Percentiles rank a stretch among this genome's conserved stretches.
These are phyloP conservation scores for Valencia hispanica DNA, from an alignment of 2,797 vertebrate species.

Conservation along the genomic window DNA sequence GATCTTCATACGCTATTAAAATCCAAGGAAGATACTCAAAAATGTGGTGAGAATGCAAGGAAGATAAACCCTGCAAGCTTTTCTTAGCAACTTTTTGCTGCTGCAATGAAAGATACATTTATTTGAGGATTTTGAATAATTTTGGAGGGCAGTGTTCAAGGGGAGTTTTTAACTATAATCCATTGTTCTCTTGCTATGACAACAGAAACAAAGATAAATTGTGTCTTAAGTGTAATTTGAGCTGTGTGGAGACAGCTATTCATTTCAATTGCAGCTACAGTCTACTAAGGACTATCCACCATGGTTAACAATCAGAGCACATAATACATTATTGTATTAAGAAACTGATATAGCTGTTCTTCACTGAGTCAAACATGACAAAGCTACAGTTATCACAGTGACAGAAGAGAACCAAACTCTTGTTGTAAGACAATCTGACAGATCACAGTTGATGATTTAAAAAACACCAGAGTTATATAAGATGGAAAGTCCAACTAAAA, in stretches of 20 bases:
- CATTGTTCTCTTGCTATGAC: neutral
- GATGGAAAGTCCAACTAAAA: neutral
- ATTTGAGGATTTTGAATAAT: neutral
- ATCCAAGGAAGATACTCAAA: neutral
- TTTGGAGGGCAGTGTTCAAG: neutral
- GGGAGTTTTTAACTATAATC: neutral
- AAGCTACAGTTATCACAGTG: neutral
- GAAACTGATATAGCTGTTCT: neutral
- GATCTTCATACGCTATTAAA: too few species aligned
- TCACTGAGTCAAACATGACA: neutral
- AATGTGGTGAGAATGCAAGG: neutral
- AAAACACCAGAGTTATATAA: neutral
- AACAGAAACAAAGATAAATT: neutral
- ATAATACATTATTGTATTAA: neutral
- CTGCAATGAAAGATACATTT: neutral
- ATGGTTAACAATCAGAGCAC: neutral
- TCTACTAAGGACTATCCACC: neutral
- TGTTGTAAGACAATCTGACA: slow-evolving; percentile 1
- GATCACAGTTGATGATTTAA: neutral
- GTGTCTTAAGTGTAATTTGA: neutral
- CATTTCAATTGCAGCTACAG: neutral
- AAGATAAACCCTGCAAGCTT: too few species aligned
- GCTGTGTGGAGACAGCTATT: neutral
- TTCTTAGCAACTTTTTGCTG: neutral
- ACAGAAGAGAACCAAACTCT: neutral